Conservation (phyloP, 2,888 invertebrate genomes). For the Norana najaformis region DNA sequence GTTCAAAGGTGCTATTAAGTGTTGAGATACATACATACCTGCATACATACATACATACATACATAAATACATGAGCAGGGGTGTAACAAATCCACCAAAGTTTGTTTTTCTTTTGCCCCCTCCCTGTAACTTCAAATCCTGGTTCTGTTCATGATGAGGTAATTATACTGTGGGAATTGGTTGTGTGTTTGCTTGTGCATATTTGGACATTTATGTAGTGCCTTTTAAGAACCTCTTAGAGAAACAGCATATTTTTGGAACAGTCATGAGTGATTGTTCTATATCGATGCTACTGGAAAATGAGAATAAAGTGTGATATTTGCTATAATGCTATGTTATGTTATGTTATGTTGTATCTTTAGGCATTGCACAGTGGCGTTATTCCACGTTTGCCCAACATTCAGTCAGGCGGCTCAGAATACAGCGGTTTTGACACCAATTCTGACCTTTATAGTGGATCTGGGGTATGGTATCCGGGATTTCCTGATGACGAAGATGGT, state of each 20-base stretch:
- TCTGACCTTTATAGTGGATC: neutral
- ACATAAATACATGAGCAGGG: constrained; percentile 15
- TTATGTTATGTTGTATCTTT: neutral
- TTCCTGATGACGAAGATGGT: too few species aligned
- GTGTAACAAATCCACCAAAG: too few species aligned
- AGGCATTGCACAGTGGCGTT: neutral
- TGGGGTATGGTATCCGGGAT: neutral
- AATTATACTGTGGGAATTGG: neutral
- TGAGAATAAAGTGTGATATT: neutral
- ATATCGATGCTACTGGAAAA: neutral
- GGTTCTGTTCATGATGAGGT: neutral
- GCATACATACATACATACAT: constrained; percentile 33
- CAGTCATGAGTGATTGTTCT: neutral
- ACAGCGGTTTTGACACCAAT: neutral
- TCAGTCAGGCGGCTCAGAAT: neutral
- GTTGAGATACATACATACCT: neutral
- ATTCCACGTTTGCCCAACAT: neutral
- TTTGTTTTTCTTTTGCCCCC: neutral
- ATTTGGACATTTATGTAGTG: too few species aligned
- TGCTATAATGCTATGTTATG: neutral
- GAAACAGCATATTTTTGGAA: neutral
- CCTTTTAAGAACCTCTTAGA: neutral
- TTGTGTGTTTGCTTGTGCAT: neutral
- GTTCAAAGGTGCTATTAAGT: neutral
- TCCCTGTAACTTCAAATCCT: neutral